These are phyloP conservation scores for Charina bottae DNA, from an alignment of 2,113 vertebrate species.

Conservation along the genomic window DNA sequence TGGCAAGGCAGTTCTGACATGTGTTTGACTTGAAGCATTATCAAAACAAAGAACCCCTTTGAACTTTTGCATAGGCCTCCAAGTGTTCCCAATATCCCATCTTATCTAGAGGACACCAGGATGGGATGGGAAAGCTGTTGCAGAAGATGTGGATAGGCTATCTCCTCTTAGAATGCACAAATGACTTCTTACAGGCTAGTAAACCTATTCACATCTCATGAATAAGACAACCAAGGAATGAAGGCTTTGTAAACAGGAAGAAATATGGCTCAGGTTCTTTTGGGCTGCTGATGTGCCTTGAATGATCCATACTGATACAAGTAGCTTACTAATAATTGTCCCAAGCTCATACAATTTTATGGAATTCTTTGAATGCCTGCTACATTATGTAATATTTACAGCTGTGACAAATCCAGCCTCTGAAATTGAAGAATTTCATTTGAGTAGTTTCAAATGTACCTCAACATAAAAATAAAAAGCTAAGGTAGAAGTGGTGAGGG, in stretches of 20 bases:
- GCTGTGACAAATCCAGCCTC: neutral
- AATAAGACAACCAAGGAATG: neutral
- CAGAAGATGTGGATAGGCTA: neutral
- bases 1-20: neutral
- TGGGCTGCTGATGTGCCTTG: neutral
- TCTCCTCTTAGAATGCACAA: neutral
- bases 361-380: neutral
- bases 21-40: neutral
- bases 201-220: neutral
- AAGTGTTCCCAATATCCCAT: neutral
- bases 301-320: neutral
- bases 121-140: neutral
- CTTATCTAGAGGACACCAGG: neutral
- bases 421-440: neutral
- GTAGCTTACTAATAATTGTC: neutral
- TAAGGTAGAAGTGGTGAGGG: too few relatives aligned
- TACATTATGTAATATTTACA: neutral
- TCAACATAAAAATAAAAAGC: neutral
- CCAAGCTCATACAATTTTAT: neutral
- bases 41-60: neutral
- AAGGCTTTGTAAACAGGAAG: neutral
- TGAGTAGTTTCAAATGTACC: neutral
- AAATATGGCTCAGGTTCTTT: too few relatives aligned
- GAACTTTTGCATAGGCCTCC: neutral
- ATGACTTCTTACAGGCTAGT: neutral